Evolutionary conservation across 2,797 vertebrate genomes (phyloP).

Genomic region (Hephaestus fuliginosus): DNA sequence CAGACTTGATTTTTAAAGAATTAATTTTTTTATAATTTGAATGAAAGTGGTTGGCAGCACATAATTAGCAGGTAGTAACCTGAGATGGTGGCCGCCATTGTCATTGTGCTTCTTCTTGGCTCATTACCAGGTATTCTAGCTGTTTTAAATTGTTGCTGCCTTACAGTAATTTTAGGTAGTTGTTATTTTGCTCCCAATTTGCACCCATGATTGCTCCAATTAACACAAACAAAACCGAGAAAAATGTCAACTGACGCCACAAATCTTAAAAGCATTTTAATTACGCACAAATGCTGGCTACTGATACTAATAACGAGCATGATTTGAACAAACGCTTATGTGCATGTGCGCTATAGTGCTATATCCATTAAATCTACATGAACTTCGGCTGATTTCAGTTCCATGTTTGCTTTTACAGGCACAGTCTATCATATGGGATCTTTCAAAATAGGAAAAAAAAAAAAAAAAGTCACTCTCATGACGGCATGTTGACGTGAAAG

Average conservation of each 20-base stretch:
- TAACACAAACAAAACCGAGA: not conserved
- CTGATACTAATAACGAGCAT: not conserved
- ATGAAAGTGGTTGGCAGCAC: not conserved
- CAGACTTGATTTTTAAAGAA: constrained; percentile 1
- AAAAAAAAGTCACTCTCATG: not conserved
- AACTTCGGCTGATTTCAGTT: not conserved
- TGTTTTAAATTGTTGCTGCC: constrained; percentile 22
- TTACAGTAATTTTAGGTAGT: not conserved
- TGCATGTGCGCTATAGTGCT: not conserved
- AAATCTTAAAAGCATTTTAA: not conserved
- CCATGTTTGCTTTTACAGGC: not conserved
- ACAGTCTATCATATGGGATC: not conserved
- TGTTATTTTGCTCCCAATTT: constrained; percentile 5
- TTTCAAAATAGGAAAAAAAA: not conserved
- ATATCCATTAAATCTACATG: not conserved
- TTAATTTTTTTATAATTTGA: not conserved
- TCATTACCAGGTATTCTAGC: constrained; percentile 23
- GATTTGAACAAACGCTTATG: not conserved
- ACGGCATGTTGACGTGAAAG: not conserved
- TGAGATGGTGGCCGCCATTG: not conserved
- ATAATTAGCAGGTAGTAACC: constrained; percentile 11
- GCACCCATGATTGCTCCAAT: not conserved
- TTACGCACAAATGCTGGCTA: not conserved
- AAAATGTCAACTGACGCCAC: not conserved
- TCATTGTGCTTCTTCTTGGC: constrained; percentile 21